Base-by-base conservation (phyloP, 2,113 vertebrate genomes). In the Ploceus nigricollis region DNA sequence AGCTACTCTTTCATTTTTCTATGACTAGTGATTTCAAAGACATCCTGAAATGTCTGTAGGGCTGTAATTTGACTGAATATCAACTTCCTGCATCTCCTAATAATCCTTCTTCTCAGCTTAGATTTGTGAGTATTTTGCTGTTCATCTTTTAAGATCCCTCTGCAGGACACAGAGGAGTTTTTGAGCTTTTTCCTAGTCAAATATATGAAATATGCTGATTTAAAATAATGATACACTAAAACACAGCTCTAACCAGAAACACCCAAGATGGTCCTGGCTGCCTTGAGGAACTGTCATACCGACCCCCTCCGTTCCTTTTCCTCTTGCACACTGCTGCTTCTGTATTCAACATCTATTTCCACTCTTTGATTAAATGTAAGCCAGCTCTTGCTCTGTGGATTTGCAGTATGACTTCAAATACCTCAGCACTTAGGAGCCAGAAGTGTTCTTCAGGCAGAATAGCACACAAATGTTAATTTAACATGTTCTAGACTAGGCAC, bases 311-410 rank as follows among this genome's bases (percentile, higher is more conserved):
- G 4, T 54, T 18, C 65, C 70, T 87, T 39, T 84, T 50, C 31
- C 31, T 15, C 51, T 77, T 88, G 35, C 16, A 50, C 25, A 21
- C 48, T 76, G 54, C 58, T 95, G 75, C 80, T 95, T 86, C 81
- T 77, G 18, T 70, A 89, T 87, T 84, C 72, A 78, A 39, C 69
- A 40, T 82, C 83, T 82, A 54, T 81, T 92, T 72, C 54, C 11
- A 50, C 40, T 93, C 94, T 95, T 92, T 75, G 89, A 64, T 91
- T 87, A 96, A 89, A 96, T 86, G 17, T 87, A 94, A 97, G 89
- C 79, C 78, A 72, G 61, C 27, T 66, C 86, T 94, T 94, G 63
- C 90, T 96, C 75, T 90, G 56, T 5, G 56, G 71, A 96, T 94
- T 77, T 95, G 65, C 75, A 81, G 30, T 64, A 95, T 96, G 96